phyloP scores from a whole-genome alignment of 2,888 invertebrate species.

The Aproaerema taeniolella region DNA sequence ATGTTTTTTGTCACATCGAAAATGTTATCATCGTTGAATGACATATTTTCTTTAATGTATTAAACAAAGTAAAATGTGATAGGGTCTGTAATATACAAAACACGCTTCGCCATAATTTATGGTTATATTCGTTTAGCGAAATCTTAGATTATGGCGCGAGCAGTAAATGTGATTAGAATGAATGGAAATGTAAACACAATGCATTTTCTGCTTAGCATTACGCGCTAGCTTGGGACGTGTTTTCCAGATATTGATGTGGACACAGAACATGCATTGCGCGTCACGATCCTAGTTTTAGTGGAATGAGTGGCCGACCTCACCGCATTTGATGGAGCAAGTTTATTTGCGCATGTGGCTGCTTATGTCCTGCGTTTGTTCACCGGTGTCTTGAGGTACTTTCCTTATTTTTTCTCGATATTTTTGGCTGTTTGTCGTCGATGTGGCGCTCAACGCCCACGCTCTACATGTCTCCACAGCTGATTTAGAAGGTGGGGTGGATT shows the following conservation, averaged over 20 bases:
- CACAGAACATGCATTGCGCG: slow-evolving; percentile 68
- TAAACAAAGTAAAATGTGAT: slow-evolving; percentile 57
- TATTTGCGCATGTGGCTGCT: slow-evolving; percentile 75
- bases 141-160: slow-evolving; percentile 32
- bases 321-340: slow-evolving; percentile 73
- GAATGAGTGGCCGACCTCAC: slow-evolving; percentile 76
- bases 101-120: slow-evolving; percentile 34
- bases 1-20: slow-evolving; percentile 59
- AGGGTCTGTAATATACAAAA: slow-evolving; percentile 60
- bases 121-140: slow-evolving; percentile 20
- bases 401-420: slow-evolving; percentile 46
- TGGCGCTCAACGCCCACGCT: slow-evolving; percentile 61
- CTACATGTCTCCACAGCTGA: slow-evolving; percentile 53
- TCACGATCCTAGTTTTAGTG: slow-evolving; percentile 69
- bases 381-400: slow-evolving; percentile 59
- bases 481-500: slow-evolving; percentile 60
- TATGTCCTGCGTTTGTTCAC: slow-evolving; percentile 69
- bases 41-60: slow-evolving; percentile 24
- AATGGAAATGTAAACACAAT: slow-evolving; percentile 42
- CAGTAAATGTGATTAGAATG: slow-evolving; percentile 36
- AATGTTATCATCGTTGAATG: slow-evolving; percentile 68
- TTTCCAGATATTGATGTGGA: slow-evolving; percentile 43
- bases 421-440: slow-evolving; percentile 70
- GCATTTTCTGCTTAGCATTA: slow-evolving; percentile 55
- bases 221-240: slow-evolving; percentile 32